Evolutionary conservation across 2,113 vertebrate genomes (phyloP).

Genomic region (Carassius gibelio): DNA sequence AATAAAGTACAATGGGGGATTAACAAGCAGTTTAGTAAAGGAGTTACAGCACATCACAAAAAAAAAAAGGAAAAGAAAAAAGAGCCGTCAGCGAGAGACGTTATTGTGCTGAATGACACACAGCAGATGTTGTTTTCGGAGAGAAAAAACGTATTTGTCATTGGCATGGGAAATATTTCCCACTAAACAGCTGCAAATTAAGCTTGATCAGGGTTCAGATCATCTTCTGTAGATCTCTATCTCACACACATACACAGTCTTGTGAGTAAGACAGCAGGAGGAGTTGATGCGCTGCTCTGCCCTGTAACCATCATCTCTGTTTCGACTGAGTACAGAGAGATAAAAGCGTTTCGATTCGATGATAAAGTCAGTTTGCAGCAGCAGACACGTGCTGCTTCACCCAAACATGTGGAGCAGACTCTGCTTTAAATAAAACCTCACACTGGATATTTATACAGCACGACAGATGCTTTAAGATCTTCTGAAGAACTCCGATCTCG

Average conservation of each 20-base stretch:
- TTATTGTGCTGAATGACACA: neutral
- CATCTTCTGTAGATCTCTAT: neutral
- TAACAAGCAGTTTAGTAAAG: too few relatives aligned
- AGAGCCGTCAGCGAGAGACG: neutral
- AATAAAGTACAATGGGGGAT: too few relatives aligned
- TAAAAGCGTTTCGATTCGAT: neutral
- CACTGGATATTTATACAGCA: conserved; percentile 2
- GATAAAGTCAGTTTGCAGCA: conserved; percentile 14
- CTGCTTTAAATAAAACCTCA: conserved; percentile 6
- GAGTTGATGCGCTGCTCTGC: neutral
- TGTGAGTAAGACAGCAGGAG: neutral
- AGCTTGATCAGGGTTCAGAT: neutral
- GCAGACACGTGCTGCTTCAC: neutral
- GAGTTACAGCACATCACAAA: too few relatives aligned
- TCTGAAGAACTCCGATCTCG: conserved; percentile 10
- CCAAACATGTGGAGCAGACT: conserved; percentile 8
- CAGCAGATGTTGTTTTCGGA: neutral
- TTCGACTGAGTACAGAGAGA: neutral
- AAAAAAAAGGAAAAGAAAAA: too few relatives aligned
- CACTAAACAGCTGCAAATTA: neutral
- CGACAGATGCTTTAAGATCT: conserved; percentile 17
- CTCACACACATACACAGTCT: neutral
- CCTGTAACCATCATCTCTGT: neutral
- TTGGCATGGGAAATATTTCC: neutral
- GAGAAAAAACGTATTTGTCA: neutral